Base-by-base conservation (phyloP, 2,797 vertebrate species). In the Pangasius macronema region DNA sequence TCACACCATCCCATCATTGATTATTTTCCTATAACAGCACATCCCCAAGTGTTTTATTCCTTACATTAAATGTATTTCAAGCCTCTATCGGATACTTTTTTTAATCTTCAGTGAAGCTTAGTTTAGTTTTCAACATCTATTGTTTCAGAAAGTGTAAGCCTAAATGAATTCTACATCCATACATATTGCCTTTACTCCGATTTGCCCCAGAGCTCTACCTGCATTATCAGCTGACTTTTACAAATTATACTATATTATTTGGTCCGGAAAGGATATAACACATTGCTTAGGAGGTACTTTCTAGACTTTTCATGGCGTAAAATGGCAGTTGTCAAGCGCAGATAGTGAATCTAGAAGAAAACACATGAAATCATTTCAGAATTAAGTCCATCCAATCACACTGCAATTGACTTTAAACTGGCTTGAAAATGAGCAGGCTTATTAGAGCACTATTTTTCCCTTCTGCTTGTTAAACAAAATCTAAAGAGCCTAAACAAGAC, bases 221-320 rank as follows among this genome's bases (percentile, higher is more conserved):
- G 10, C 55, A 42, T 80, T 27, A 75, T n/a, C 7, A 75, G 18
- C 53, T 49, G 1, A 13, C 83, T 53, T 49, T 82, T 42, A 27
- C 39, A 24, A 33, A 33, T 36, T 22, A 22, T 57, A n/a, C 24
- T 22, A 24, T 13, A 39, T 18, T 46, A 49, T 65, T 5, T n/a
- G 27, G 5, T 82, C 3, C 16, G 22, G 61, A 70, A 92, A 97
- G 97, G 98, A 99, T 99, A 99, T 98, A 99, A 93, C 81, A 99
- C 97, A 3, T 97, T 97, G 94, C 94, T 97, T 57, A 99, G 97
- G 82, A 99, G 94, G 89, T 97, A 99, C 86, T 99, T 99, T 92
- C 98, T 97, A 89, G 98, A 98, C 91, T 97, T 98, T 94, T 99
- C 97, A 0, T 99, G 98, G 80, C 95, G 96, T 90, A 99, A 94